Evolutionary conservation across 2,888 invertebrate genomes (phyloP), one percentile per base, ranked within the genome.

Genomic region (Xylota segnis): DNA sequence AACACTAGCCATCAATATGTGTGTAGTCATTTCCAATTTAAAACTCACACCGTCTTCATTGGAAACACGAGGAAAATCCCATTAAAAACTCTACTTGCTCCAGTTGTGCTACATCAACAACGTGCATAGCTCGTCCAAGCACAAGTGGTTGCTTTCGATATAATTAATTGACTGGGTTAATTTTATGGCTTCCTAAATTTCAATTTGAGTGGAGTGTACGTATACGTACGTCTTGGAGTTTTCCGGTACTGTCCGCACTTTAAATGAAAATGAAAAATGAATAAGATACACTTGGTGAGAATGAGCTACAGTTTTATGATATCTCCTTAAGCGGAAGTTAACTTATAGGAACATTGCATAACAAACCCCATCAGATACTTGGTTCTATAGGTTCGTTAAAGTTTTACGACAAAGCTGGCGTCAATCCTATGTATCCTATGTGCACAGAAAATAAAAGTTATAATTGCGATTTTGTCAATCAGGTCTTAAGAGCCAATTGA

Each of bases 181-280:
- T 82, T 82, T 82, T 76, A 82, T 82, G 76, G 76, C 63, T 82
- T 82, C 82, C 82, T 76, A 82, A 82, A 82, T 82, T 82, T 82
- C 82, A 82, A 82, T 82, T 82, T 76, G 50, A 77, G n/a, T n/a
- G 59, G 58, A 76, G 56, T 43, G 82, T 76, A 52, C 66, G 61
- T 68, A 56, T 61, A 23, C 3, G 23, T 23, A 3, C 66, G 61
- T 68, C 63, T 61, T 50, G 43, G 32, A 70, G 29, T 29, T 58
- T 56, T 43, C 50, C 45, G n/a, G 32, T 61, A 61, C 23, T 14
- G 18, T 70, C 61, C 32, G 14, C 50, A 59, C 40, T 76, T 77
- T 56, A 76, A 68, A 59, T 45, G 61, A n/a, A n/a, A n/a, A n/a
- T n/a, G 29, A n/a, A 70, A 47, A 63, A 37, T 12, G n/a, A 63